Conservation (phyloP, 2,797 vertebrate species). For the Sebastes taczanowskii region DNA sequence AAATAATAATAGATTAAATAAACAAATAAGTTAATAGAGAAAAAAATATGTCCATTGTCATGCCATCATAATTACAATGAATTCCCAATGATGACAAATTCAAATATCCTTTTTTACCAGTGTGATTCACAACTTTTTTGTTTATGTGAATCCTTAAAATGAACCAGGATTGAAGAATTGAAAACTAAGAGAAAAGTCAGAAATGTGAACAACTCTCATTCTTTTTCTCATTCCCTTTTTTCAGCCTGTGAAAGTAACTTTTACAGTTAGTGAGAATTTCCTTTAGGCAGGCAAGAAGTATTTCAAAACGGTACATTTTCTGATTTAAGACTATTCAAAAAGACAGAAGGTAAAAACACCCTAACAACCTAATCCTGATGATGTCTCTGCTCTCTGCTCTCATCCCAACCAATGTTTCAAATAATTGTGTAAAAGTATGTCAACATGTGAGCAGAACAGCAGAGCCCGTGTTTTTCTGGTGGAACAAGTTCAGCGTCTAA, state of each 20-base stretch:
- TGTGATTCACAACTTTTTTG: neutral
- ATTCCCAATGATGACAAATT: neutral
- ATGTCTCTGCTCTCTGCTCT: neutral
- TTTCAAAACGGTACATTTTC: neutral
- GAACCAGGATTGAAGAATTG: neutral
- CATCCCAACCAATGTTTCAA: neutral
- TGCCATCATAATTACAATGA: neutral
- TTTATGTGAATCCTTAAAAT: neutral
- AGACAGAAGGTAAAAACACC: neutral
- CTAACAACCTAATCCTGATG: neutral
- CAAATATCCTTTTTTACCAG: neutral
- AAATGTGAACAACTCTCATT: neutral
- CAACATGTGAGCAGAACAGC: neutral
- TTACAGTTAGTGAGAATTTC: neutral
- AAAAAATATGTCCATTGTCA: too few relatives aligned
- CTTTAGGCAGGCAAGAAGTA: neutral
- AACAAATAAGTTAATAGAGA: too few relatives aligned
- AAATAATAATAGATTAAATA: too few relatives aligned
- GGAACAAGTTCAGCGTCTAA: neutral
- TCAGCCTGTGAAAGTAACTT: neutral
- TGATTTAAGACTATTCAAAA: neutral
- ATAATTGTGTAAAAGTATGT: neutral
- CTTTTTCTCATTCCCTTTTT: neutral
- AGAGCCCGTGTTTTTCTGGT: neutral
- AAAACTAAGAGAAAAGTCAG: neutral